Evolutionary conservation across 2,888 invertebrate genomes (phyloP).

Genomic region (Masnerella sp.): DNA sequence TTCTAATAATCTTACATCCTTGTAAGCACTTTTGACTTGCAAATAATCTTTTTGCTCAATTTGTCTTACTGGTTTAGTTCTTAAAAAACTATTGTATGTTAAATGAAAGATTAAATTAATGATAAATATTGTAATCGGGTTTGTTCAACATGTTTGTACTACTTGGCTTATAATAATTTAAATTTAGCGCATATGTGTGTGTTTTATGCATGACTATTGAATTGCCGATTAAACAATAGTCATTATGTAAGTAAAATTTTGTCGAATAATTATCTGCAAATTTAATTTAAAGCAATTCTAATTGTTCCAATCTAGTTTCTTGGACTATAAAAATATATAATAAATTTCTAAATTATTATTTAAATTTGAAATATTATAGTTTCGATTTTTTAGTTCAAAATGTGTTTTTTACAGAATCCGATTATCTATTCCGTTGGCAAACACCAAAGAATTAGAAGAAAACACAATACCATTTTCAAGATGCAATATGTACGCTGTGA

Average conservation of each 20-base stretch:
- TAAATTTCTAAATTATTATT: no score
- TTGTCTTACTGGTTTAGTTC: conserved; percentile 28
- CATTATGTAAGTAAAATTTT: conserved; percentile 21
- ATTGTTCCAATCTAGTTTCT: no score
- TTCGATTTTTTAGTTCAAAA: neutral
- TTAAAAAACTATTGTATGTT: conserved; percentile 51
- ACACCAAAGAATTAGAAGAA: conserved; percentile 72
- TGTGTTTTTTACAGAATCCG: conserved; percentile 80
- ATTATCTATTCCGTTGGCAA: conserved; percentile 83
- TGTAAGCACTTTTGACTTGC: conserved; percentile 38
- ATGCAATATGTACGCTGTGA: conserved; percentile 88
- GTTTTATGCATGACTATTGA: conserved; percentile 2
- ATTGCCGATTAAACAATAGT: conserved; percentile 11
- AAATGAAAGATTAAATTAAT: conserved; percentile 47
- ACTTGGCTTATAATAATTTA: conserved; percentile 12
- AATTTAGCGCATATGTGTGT: neutral
- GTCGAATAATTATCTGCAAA: neutral
- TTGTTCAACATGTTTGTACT: neutral
- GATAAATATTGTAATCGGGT: conserved; percentile 32
- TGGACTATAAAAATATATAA: no score
- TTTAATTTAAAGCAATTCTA: no score
- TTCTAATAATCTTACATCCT: conserved; percentile 46
- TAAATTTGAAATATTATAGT: no score
- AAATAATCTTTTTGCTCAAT: conserved; percentile 34
- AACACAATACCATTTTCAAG: conserved; percentile 79